These are phyloP conservation scores for Stichopus horrens DNA, from an alignment of 53 echinoderm and acorn worm species.

Conservation along the genomic window DNA sequence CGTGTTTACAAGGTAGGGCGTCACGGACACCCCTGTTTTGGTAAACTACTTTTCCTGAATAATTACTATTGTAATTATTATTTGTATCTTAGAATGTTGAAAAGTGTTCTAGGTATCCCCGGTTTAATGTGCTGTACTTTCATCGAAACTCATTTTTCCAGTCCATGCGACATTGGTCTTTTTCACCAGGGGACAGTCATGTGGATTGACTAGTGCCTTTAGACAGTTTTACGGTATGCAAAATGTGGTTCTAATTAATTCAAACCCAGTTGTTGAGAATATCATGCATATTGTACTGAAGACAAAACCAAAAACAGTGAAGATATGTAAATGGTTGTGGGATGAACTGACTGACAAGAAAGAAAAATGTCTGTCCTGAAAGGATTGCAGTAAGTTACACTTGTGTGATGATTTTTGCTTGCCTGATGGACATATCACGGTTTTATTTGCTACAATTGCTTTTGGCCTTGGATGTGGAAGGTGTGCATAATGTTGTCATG, in stretches of 20 bases:
- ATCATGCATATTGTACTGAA: slow-evolving; percentile 30
- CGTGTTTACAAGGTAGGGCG: too few relatives aligned
- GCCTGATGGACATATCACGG: neutral
- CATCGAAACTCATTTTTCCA: neutral
- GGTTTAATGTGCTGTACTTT: too few relatives aligned
- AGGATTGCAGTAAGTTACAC: slow-evolving; percentile 40
- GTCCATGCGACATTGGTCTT: neutral
- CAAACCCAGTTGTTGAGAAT: slow-evolving; percentile 29
- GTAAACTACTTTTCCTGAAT: too few relatives aligned
- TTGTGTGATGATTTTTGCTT: neutral
- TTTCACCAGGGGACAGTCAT: slow-evolving; percentile 50
- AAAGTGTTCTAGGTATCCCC: too few relatives aligned
- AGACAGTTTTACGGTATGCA: slow-evolving; percentile 44
- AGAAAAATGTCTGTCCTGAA: slow-evolving; percentile 51
- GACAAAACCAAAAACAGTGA: slow-evolving; percentile 27
- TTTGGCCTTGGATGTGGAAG: slow-evolving; percentile 28
- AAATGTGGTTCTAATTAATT: neutral
- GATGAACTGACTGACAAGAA: slow-evolving; percentile 16
- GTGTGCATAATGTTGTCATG: neutral
- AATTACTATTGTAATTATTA: too few relatives aligned
- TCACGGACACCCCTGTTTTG: too few relatives aligned
- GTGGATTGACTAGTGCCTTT: slow-evolving; percentile 46
- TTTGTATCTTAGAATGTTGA: too few relatives aligned
- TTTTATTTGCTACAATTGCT: slow-evolving; percentile 27
- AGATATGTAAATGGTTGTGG: slow-evolving; percentile 16